phyloP scores from a whole-genome alignment of 2,113 vertebrate species.

The Lethenteron camtschaticum region DNA sequence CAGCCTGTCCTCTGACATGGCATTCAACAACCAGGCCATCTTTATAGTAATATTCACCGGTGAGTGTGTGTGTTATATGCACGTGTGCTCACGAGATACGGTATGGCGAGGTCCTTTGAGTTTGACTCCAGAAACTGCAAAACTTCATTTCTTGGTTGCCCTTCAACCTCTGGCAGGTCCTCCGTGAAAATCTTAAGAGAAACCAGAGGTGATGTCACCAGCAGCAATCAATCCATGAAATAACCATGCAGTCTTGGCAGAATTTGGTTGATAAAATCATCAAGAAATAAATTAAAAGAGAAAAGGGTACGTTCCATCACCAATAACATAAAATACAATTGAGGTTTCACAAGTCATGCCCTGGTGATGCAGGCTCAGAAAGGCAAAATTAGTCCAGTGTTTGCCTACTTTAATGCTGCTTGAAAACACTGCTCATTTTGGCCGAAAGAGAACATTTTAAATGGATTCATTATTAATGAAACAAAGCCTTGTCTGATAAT shows the following conservation, averaged over 20 bases:
- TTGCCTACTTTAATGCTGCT: no score
- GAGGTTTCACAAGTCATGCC: no score
- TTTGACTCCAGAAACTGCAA: conserved; percentile 66
- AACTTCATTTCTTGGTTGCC: conserved; percentile 53
- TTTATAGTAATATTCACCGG: no score
- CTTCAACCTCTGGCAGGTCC: conserved; percentile 81
- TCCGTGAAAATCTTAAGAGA: conserved; percentile 72
- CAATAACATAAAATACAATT: not conserved
- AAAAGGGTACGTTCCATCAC: not conserved
- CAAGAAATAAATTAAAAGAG: not conserved
- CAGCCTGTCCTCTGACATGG: no score
- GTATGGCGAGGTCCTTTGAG: conserved; percentile 62
- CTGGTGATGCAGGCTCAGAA: not conserved
- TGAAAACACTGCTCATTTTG: no score
- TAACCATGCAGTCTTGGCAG: no score
- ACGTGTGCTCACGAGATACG: conserved; percentile 45
- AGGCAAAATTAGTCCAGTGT: not conserved
- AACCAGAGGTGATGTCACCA: not conserved
- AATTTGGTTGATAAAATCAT: not conserved
- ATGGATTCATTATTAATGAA: no score
- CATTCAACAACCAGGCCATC: no score
- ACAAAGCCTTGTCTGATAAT: no score
- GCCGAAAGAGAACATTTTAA: no score
- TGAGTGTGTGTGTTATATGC: no score
- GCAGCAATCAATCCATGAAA: no score